Percentiles rank a stretch among this genome's conserved stretches.
Evolutionary conservation across 1,140 invertebrate species (phyloP).

Genomic region (Formica exsecta): DNA sequence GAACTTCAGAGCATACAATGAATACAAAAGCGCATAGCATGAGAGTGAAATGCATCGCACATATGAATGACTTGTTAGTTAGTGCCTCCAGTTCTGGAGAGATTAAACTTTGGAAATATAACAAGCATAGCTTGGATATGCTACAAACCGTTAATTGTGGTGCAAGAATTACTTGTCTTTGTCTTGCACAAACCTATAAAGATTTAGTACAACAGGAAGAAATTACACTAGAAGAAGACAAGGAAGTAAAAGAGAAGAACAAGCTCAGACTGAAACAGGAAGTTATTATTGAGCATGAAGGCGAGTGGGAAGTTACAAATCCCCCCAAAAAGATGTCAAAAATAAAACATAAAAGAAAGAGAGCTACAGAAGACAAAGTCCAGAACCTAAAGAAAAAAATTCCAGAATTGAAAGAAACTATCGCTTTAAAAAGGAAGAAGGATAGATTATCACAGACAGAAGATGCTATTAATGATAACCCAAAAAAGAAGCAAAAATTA

Average conservation of each 20-base stretch:
- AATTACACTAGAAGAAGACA: constrained; percentile 34
- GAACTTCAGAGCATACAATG: constrained; percentile 83
- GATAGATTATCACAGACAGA: constrained; percentile 25
- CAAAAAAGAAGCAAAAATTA: constrained; percentile 30
- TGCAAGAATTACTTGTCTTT: constrained; percentile 83
- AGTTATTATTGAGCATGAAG: constrained; percentile 79
- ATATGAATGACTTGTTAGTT: constrained; percentile 86
- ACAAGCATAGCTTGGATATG: constrained; percentile 84
- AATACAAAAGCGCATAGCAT: constrained; percentile 88
- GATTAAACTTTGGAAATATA: constrained; percentile 91
- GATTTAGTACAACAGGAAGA: constrained; percentile 61
- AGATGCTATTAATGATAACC: constrained; percentile 2
- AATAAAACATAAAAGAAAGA: constrained; percentile 59
- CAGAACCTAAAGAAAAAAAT: constrained; percentile 47
- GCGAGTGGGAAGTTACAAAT: constrained; percentile 36
- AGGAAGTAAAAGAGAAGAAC: constrained; percentile 39
- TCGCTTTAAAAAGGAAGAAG: constrained; percentile 13
- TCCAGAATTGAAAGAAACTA: constrained; percentile 5
- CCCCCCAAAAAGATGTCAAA: neutral
- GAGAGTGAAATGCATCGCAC: constrained; percentile 90
- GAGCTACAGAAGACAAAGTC: constrained; percentile 59
- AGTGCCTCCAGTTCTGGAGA: constrained; percentile 92
- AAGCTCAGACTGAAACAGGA: constrained; percentile 61
- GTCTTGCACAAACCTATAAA: constrained; percentile 70
- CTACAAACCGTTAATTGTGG: constrained; percentile 79